phyloP scores from a whole-genome alignment of 2,888 invertebrate genomes.

The Dichetophora obliterata region DNA sequence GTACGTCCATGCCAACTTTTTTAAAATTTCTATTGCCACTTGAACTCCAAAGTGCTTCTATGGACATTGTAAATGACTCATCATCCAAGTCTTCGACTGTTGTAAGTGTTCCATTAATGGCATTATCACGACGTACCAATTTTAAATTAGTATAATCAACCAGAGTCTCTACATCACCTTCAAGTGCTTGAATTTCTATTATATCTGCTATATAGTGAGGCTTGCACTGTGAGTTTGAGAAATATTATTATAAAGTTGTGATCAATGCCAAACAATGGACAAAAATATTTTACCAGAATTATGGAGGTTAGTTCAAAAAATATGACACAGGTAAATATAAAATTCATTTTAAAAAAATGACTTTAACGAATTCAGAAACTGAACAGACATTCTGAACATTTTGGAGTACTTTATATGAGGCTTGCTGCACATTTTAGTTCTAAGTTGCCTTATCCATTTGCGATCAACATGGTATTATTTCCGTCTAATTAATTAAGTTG shows the following conservation, averaged over 20 bases:
- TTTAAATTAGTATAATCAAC: conserved; percentile 52
- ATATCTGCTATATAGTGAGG: conserved; percentile 57
- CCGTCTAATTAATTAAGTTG: no score
- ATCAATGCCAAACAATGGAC: neutral
- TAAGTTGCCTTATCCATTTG: no score
- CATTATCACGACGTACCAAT: conserved; percentile 54
- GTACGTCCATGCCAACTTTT: conserved; percentile 60
- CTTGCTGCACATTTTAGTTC: no score
- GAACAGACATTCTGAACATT: no score
- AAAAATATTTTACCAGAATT: neutral
- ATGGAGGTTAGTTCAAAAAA: neutral
- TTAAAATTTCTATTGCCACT: conserved; percentile 58
- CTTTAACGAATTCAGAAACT: no score
- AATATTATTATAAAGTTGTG: no score
- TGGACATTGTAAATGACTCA: conserved; percentile 55
- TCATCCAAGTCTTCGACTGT: conserved; percentile 58
- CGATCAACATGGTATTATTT: no score
- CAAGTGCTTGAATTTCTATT: conserved; percentile 55
- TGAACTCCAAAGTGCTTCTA: conserved; percentile 58
- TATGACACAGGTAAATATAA: neutral
- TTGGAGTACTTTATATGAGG: no score
- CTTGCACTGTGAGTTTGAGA: neutral
- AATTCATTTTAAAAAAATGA: neutral
- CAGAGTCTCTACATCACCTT: conserved; percentile 55
- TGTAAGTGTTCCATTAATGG: conserved; percentile 56